A percentile compares a stretch with the other conserved stretches of the same genome.
These are phyloP conservation scores for Pluvialis apricaria DNA, from an alignment of 2,113 vertebrate genomes.

Conservation along the genomic window DNA sequence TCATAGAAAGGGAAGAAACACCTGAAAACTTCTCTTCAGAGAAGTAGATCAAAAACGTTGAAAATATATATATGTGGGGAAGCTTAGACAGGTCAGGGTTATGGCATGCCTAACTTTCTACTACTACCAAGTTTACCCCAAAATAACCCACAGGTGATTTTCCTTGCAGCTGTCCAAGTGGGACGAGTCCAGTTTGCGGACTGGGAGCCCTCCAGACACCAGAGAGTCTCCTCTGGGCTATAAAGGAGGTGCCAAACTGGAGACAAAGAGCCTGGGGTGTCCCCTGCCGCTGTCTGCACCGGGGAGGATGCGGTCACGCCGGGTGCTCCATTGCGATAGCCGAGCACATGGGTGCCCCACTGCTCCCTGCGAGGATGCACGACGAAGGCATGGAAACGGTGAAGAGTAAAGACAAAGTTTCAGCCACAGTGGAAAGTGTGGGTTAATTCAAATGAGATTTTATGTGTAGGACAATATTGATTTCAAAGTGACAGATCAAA, in stretches of 20 bases:
- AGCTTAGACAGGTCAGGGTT: neutral
- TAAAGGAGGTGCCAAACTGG: neutral
- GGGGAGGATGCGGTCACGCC: fast-evolving
- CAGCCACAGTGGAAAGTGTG: neutral
- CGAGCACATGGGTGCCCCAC: too few species aligned
- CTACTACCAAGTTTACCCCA: neutral
- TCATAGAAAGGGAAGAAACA: neutral
- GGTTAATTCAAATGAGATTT: neutral
- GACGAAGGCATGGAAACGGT: fast-evolving
- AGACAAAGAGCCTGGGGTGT: too few species aligned
- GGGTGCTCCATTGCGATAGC: fast-evolving
- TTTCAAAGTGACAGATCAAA: neutral
- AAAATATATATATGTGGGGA: too few species aligned
- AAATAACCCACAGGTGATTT: neutral
- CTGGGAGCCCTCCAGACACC: neutral
- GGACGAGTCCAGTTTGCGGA: fast-evolving
- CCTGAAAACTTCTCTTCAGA: neutral
- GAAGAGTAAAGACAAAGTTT: neutral
- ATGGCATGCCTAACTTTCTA: neutral
- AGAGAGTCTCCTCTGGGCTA: fast-evolving
- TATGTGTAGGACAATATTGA: neutral
- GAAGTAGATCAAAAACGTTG: neutral
- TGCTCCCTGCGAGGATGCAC: fast-evolving
- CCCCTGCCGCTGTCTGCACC: neutral
- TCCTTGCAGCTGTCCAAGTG: neutral